Conservation (phyloP, 2,113 vertebrate species). For the Neotragus pygmaeus region DNA sequence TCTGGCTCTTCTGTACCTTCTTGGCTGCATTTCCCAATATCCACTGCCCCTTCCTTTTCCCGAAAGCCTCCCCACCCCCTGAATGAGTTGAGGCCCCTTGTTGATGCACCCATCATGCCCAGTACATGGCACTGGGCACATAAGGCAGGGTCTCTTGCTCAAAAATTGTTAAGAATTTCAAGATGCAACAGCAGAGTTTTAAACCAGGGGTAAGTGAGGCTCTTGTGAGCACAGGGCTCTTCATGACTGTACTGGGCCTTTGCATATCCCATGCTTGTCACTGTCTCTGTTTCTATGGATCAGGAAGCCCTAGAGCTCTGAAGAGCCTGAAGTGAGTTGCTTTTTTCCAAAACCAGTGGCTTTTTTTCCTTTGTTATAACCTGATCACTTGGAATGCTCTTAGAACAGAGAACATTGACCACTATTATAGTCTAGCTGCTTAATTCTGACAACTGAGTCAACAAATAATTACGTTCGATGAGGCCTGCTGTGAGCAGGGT, state of each 20-base stretch:
- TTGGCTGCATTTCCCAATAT: not conserved
- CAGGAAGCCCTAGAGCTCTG: not conserved
- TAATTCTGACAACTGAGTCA: not conserved
- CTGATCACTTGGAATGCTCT: not conserved
- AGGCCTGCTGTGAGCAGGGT: not conserved
- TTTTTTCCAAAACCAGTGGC: not conserved
- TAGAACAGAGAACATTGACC: not conserved
- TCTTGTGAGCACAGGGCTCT: not conserved
- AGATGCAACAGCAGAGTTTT: not conserved
- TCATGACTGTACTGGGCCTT: not conserved
- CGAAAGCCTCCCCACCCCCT: not conserved
- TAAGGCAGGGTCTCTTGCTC: not conserved
- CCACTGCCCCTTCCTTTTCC: not conserved
- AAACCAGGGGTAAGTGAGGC: not conserved
- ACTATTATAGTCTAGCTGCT: not conserved
- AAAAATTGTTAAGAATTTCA: not conserved
- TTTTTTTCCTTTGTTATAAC: not conserved
- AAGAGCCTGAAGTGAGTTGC: not conserved
- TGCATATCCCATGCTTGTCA: not conserved
- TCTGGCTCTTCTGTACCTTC: not conserved
- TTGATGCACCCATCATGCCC: not conserved
- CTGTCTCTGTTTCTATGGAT: not conserved
- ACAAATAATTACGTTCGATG: rapidly evolving
- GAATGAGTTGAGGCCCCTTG: not conserved
- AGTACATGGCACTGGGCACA: not conserved